A percentile compares a stretch with the other conserved stretches of the same genome.
Evolutionary conservation across 2,888 invertebrate genomes (phyloP).

Genomic region (Lasioglossum marginatum): DNA sequence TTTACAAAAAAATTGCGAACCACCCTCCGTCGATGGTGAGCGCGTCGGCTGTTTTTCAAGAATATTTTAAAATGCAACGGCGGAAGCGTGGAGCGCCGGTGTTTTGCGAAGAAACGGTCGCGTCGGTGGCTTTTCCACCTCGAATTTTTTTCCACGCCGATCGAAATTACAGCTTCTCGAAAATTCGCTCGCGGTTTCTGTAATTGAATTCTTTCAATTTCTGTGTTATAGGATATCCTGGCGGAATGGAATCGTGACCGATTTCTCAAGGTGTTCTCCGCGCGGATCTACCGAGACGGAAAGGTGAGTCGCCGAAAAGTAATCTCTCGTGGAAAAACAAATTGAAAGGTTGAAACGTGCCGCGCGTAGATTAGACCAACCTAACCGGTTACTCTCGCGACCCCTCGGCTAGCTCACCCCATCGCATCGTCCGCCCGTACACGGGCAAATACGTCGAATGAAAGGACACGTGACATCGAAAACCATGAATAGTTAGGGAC

Average conservation of each 20-base stretch:
- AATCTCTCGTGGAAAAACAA: constrained; percentile 67
- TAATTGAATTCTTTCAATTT: background rate
- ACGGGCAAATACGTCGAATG: constrained; percentile 59
- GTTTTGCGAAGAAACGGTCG: background rate
- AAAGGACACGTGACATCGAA: constrained; percentile 80
- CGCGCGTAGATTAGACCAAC: constrained; percentile 71
- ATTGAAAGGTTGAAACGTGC: constrained; percentile 75
- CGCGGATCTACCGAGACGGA: constrained; percentile 42
- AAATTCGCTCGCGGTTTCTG: background rate
- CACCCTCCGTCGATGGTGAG: background rate
- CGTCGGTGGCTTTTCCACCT: background rate
- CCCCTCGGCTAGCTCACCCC: constrained; percentile 42
- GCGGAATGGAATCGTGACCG: background rate
- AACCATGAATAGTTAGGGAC: constrained; percentile 78
- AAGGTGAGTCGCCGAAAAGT: constrained; percentile 58
- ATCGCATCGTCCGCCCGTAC: constrained; percentile 5
- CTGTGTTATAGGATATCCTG: background rate
- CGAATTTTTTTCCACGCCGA: background rate
- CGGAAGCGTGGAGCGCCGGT: background rate
- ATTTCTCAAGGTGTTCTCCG: background rate
- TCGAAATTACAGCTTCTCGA: background rate
- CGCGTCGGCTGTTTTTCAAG: background rate
- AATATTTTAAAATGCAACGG: background rate
- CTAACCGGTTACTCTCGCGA: constrained; percentile 68
- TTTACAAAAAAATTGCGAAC: constrained; percentile 52